Base-by-base conservation (phyloP, 2,797 vertebrate genomes). In the Xyrichtys novacula region DNA sequence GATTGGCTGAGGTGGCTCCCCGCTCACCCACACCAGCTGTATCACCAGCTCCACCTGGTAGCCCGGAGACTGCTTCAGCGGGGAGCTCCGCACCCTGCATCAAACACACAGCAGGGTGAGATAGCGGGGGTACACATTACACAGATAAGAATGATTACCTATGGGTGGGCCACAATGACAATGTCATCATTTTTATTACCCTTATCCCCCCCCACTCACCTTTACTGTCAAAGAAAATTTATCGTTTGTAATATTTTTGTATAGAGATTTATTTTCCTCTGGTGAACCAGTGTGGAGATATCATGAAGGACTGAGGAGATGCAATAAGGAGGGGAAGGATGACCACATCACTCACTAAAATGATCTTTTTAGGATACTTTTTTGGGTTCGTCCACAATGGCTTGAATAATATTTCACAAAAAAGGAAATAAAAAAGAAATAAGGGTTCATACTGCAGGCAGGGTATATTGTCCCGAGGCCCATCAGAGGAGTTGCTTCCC, bases 1-100 rank as follows among this genome's bases (percentile, higher is more conserved):
- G 93, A 99, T 98, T 75, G 95, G 98, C 38, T 98, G 98, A 66
- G 98, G 98, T 25, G 98, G 98, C 85, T 99, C 98, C 78, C 98
- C 97, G 42, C 96, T 94, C 78, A 98, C 97, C 98, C 98, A 99
- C 57, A 98, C 95, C 90, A 99, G 91, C 90, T 99, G 98, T 87
- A 98, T 95, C 75, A 99, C 95, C 54, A 99, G 93, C 78, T 99
- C 97, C 76, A 95, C 95, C 91, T 99, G 98, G 88, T 97, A 99
- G 64, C 98, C 98, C 40, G 96, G 93, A 85, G 95, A 98, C 88
- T 99, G 97, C 85, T 98, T 98, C 84, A 99, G 95, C 60, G 96
- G 93, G 85, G 96, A 95, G 87, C 91, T 96, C 90, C 96, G 96
- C 85, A 99, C 96, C 94, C 98, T 99, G 93, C 76, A 88, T 62